These are phyloP conservation scores for Python bivittatus DNA, from an alignment of 2,113 vertebrate genomes.

Conservation along the genomic window DNA sequence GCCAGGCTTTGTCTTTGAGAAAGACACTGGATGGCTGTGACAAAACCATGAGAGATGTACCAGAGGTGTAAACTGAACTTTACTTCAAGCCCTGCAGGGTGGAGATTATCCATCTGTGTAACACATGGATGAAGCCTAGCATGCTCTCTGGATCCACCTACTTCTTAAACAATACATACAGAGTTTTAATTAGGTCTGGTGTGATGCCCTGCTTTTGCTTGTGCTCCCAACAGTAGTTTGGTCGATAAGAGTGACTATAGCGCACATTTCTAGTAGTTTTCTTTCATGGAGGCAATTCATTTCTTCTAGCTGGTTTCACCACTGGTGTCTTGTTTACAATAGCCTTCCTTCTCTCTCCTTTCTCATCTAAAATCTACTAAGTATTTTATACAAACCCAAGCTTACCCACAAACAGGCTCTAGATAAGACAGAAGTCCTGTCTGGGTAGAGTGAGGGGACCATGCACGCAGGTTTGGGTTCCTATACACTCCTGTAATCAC, in stretches of 20 bases:
- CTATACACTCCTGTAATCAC: not conserved
- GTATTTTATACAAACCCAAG: not conserved
- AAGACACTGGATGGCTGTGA: not conserved
- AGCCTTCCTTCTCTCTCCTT: not conserved
- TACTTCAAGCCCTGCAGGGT: not conserved
- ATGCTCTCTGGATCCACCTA: not conserved
- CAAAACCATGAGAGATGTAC: not conserved
- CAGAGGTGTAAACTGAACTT: not conserved
- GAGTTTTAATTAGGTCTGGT: not conserved
- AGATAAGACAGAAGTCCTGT: not conserved
- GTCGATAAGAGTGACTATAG: not conserved
- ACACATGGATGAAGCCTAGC: not conserved
- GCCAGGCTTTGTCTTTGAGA: not conserved
- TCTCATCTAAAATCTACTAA: not conserved
- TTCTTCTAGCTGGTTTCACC: not conserved
- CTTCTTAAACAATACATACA: not conserved
- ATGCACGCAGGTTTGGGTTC: not conserved
- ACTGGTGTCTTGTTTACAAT: not conserved
- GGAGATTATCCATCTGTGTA: not conserved
- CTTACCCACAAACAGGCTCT: not conserved
- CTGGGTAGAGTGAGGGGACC: not conserved
- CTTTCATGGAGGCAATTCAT: not conserved
- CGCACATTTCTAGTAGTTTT: not conserved
- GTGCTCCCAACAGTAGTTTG: not conserved
- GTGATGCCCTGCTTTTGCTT: not conserved